These are phyloP conservation scores for Trogon melanurus DNA, from an alignment of 2,113 vertebrate species.

Conservation along the genomic window DNA sequence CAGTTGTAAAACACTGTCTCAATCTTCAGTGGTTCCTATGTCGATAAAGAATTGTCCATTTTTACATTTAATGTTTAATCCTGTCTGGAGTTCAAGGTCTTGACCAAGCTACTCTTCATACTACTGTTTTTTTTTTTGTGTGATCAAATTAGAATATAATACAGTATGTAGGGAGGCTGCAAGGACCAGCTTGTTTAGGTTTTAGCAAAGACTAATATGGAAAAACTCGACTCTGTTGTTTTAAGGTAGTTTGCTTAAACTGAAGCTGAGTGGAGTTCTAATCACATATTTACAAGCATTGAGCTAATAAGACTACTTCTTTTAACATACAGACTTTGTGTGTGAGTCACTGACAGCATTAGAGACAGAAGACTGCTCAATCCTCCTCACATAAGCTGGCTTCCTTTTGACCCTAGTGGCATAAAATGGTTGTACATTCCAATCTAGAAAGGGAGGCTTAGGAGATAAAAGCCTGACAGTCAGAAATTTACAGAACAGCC, in stretches of 20 bases:
- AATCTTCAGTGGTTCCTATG: neutral
- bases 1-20: neutral
- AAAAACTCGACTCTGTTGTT: neutral
- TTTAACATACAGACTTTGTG: neutral
- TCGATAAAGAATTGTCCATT: neutral
- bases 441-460: neutral
- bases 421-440: neutral
- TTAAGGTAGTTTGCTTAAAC: neutral
- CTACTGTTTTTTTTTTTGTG: neutral
- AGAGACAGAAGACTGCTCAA: neutral
- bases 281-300: neutral
- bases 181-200: neutral
- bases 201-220: neutral
- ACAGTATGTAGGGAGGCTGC: neutral
- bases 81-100: neutral
- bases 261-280: neutral
- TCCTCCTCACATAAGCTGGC: neutral
- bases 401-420: neutral
- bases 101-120: neutral
- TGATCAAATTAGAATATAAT: neutral
- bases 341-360: neutral
- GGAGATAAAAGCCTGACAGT: neutral
- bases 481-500: neutral
- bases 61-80: neutral
- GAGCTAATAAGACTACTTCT: neutral